Percentiles rank a stretch among this genome's conserved stretches.
These are phyloP conservation scores for Monopis laevigella DNA, from an alignment of 2,888 invertebrate species.

Conservation along the genomic window DNA sequence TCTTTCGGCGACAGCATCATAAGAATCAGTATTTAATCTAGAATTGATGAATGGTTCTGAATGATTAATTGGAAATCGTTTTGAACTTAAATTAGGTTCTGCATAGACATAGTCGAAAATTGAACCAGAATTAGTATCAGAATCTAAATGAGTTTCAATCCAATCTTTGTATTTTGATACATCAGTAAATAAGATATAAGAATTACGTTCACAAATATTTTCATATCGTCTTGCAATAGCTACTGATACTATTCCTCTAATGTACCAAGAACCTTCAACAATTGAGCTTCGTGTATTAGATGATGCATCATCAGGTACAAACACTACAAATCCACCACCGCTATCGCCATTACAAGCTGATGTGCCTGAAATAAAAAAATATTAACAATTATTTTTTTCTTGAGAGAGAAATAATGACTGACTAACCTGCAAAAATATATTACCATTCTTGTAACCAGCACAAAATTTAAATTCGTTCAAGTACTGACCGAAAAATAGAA, in stretches of 20 bases:
- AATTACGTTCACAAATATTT: neutral
- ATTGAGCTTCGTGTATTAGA: too few relatives aligned
- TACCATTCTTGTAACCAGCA: neutral
- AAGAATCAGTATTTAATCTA: too few relatives aligned
- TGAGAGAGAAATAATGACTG: neutral
- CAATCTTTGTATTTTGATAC: neutral
- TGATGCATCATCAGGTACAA: neutral
- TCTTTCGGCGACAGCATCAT: too few relatives aligned
- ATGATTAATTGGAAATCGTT: too few relatives aligned
- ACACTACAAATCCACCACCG: neutral
- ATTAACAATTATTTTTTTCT: neutral
- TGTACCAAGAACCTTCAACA: neutral
- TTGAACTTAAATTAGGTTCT: too few relatives aligned
- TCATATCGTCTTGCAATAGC: neutral
- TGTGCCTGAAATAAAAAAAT: neutral
- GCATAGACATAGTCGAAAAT: neutral
- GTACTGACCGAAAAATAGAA: neutral
- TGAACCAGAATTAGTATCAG: neutral
- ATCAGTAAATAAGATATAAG: neutral
- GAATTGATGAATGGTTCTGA: too few relatives aligned
- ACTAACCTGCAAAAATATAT: neutral
- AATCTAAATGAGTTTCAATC: conserved; percentile 13
- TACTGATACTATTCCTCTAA: neutral
- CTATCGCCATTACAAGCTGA: neutral
- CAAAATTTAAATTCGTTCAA: neutral